Conservation (phyloP, 2,888 invertebrate genomes). For the Trypoxylon attenuatum region DNA sequence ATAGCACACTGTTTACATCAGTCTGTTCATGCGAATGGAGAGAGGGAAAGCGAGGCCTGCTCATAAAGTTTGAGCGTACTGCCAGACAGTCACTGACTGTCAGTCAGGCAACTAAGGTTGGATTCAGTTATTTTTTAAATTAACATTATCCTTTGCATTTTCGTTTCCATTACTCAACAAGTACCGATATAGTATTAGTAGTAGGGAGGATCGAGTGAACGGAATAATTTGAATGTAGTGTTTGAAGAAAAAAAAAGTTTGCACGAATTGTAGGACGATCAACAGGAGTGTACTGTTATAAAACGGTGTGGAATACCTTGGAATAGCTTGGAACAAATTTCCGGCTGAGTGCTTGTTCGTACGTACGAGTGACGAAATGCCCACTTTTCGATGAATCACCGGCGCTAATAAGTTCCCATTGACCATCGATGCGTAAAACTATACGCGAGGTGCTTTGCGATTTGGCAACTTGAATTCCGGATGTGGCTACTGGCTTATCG, state of each 20-base stretch:
- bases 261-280: no score
- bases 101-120: slow-evolving; percentile 3
- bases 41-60: slow-evolving; percentile 26
- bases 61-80: slow-evolving; percentile 13
- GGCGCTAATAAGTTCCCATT: slow-evolving; percentile 21
- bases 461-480: no score
- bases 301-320: background rate
- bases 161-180: background rate
- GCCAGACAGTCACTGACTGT: slow-evolving; percentile 28
- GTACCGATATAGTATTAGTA: no score
- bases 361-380: slow-evolving; percentile 5
- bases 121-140: background rate
- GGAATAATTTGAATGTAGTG: no score
- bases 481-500: no score
- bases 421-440: no score
- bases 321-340: no score
- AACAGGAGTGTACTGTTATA: background rate
- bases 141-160: background rate
- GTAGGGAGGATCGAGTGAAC: no score
- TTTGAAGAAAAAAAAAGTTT: no score
- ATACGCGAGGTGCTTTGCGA: no score
- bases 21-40: slow-evolving; percentile 27
- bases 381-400: slow-evolving; percentile 33
- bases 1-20: slow-evolving; percentile 40
- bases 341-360: no score